These are phyloP conservation scores for Synanthedon myopaeformis DNA, from an alignment of 2,888 invertebrate species.

Conservation along the genomic window DNA sequence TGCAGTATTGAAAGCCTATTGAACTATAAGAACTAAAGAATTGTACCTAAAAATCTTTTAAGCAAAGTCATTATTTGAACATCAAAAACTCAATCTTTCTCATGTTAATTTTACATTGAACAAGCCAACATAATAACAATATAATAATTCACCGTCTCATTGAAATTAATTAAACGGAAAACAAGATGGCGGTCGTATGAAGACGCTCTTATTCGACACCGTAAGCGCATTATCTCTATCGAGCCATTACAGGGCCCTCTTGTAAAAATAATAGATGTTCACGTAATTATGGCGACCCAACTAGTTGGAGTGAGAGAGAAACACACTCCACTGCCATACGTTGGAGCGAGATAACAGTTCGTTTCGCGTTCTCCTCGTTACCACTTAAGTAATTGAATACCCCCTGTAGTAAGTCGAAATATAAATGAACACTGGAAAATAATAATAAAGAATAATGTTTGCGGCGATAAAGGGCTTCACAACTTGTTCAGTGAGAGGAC, in stretches of 20 bases:
- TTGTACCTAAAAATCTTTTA: no score
- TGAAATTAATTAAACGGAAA: constrained; percentile 45
- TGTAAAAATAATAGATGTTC: constrained; percentile 65
- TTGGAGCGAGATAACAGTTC: constrained; percentile 32
- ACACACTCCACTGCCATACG: constrained; percentile 14
- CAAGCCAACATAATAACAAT: neutral
- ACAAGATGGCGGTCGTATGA: constrained; percentile 35
- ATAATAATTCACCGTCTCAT: constrained; percentile 27
- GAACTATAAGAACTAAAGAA: no score
- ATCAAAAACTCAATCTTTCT: neutral
- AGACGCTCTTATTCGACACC: constrained; percentile 33
- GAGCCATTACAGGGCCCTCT: constrained; percentile 50
- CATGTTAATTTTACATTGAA: neutral
- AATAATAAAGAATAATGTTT: constrained; percentile 48
- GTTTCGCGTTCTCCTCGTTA: constrained; percentile 31
- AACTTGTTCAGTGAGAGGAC: constrained; percentile 23
- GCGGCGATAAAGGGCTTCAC: constrained; percentile 32
- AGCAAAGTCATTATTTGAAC: neutral
- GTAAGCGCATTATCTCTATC: constrained; percentile 51
- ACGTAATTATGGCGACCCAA: constrained; percentile 57
- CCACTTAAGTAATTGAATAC: constrained; percentile 68
- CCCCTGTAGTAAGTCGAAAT: constrained; percentile 42
- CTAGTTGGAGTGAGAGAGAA: constrained; percentile 21
- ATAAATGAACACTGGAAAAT: constrained; percentile 55
- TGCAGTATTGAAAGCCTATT: no score